Evolutionary conservation across 2,113 vertebrate genomes (phyloP).

Genomic region (Conger conger): DNA sequence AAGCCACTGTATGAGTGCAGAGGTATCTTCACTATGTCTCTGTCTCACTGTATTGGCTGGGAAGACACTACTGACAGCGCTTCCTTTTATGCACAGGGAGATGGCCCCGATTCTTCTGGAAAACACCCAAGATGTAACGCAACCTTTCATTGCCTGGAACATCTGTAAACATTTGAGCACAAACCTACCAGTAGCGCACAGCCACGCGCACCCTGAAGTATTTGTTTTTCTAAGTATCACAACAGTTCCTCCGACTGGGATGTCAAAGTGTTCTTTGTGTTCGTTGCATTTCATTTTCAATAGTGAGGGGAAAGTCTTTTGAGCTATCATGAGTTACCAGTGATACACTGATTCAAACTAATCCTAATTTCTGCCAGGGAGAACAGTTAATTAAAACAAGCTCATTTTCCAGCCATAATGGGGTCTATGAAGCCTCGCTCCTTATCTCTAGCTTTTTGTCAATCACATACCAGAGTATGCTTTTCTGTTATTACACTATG

Average conservation of each 20-base stretch:
- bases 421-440: neutral
- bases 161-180: constrained; percentile 1
- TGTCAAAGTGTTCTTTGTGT: neutral
- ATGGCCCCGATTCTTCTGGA: neutral
- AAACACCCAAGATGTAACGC: neutral
- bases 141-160: neutral
- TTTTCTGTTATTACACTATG: neutral
- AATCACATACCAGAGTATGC: neutral
- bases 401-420: too few relatives aligned
- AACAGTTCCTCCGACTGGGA: neutral
- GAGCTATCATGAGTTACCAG: neutral
- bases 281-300: neutral
- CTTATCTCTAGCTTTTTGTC: neutral
- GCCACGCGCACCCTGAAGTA: neutral
- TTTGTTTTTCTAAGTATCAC: neutral
- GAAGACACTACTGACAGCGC: neutral
- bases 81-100: constrained; percentile 18
- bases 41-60: neutral
- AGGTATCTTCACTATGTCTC: too few relatives aligned
- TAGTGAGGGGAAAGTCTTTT: neutral
- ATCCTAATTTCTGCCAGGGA: neutral
- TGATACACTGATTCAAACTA: neutral
- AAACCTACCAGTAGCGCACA: neutral
- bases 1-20: too few relatives aligned
- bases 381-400: too few relatives aligned